Base-by-base conservation (phyloP, 2,797 vertebrate genomes). In the Pangasius djambal region DNA sequence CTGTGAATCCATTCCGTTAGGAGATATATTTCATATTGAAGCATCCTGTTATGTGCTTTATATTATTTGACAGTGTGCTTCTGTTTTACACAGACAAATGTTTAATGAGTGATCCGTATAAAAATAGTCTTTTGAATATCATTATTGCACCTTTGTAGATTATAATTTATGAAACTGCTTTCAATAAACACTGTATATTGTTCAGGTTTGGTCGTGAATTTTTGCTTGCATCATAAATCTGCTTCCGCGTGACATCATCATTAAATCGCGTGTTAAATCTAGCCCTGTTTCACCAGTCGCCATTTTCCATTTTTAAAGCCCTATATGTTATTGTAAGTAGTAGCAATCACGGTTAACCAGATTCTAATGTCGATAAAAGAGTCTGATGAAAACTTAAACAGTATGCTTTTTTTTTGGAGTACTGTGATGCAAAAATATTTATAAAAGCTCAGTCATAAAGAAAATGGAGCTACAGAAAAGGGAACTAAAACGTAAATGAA, bases 81-180 rank as follows among this genome's bases (percentile, higher is more conserved):
- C 75, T 72, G 90, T 92, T 94, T 91, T 91, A 91, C 86, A 88
- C 77, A 87, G 86, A 52, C 25, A 55, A 85, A 90, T 92, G 88
- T 92, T 91, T 93, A 93, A 92, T 86, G n/a, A 81, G 92, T 93
- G 91, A 93, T 92, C 93, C 92, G 90, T 93, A 93, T 86, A 92
- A 91, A 91, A 92, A 87, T 91, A 85, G 92, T 93, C 92, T 91
- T 90, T 94, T 92, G 34, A 95, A 94, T 91, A 92, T 89, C 92
- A 93, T 89, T 85, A 95, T 95, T 92, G 93, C 93, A 92, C 83
- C 79, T 91, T 90, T 93, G 89, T 94, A 95, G 91, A 95, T 81
- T 88, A 94, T 96, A 94, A 96, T 96, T 96, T 96, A 96, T 96
- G 94, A 92, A 95, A 93, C 94, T 93, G 94, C 94, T 94, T 93